Base-by-base conservation (phyloP, 1,140 invertebrate species). In the Bombus picipes region DNA sequence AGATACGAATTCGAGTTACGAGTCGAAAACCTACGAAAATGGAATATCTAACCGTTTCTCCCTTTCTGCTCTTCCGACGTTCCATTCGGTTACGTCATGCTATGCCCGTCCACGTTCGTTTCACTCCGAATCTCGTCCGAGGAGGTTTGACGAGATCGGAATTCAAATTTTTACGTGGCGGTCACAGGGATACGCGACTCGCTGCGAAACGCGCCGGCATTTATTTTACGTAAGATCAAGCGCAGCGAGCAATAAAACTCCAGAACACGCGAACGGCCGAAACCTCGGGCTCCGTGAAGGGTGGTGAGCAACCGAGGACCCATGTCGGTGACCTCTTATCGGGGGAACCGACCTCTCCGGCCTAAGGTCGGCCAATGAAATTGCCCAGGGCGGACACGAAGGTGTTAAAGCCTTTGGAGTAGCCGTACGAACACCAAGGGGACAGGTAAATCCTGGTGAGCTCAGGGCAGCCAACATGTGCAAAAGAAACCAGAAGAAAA, bases 321-420 rank as follows among this genome's bases (percentile, higher is more conserved):
- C 59, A 39, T 79, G 80, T 91, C 87, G 81, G 62, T 70, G 81
- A 88, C 88, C 85, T 77, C 76, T 87, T 89, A 91, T 91, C 89
- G 89, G 68, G 72, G 73, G 84, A 90, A 65, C 79, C 86, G 88
- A 87, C 83, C 81, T 90, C 71, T 34, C 28, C 41, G 59, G 9
- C 47, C 39, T 84, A 65, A 89, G 81, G 70, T 91, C 88, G 86
- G 53, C 81, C 81, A 43, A 80, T 77, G 78, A 71, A 84, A 82
- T 83, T 28, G 84, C 13, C 47, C 39, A 18, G 34, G 79, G 39
- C 82, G 39, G 81, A 83, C 68, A 43, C 47, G 66, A 62, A 83
- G 81, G 85, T 83, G 88, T 86, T 85, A 80, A 91, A 86, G 73
- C 78, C 73, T 65, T 85, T 66, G 80, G 68, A 73, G 47, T 89